A percentile compares a stretch with the other conserved stretches of the same genome.
phyloP scores from a whole-genome alignment of 92 coral and sea anemone genomes.

The Montipora capitata region DNA sequence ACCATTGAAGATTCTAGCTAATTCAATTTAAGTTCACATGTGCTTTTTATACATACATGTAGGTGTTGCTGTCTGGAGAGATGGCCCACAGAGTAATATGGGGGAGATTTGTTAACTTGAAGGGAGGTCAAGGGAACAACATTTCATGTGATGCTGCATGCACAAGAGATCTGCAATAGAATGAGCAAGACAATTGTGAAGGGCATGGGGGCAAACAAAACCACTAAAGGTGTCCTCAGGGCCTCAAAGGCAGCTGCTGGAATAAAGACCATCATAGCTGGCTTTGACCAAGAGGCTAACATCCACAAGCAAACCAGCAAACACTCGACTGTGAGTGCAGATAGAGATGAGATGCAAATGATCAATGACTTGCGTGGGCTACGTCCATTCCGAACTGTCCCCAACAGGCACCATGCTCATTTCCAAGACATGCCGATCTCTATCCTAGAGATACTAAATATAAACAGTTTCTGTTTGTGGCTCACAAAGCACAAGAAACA shows the following conservation, averaged over 20 bases:
- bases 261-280: conserved; percentile 6
- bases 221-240: conserved; percentile 53
- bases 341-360: conserved; percentile 69
- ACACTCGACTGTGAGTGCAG: conserved; percentile 48
- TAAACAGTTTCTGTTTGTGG: conserved; percentile 63
- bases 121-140: conserved; percentile 68
- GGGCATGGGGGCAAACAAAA: conserved; percentile 60
- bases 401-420: conserved; percentile 32
- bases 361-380: conserved; percentile 27
- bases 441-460: conserved; percentile 64
- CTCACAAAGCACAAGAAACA: conserved; percentile 56
- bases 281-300: conserved; percentile 24
- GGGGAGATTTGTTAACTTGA: conserved; percentile 72
- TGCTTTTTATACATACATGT: neutral
- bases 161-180: conserved; percentile 62
- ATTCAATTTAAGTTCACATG: conserved; percentile 57
- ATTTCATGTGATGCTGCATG: conserved; percentile 64
- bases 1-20: too few relatives aligned
- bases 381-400: conserved; percentile 46
- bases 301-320: conserved; percentile 19
- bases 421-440: conserved; percentile 61
- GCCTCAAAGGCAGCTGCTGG: conserved; percentile 72
- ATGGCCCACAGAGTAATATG: conserved; percentile 67
- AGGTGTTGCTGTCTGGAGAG: conserved; percentile 57
- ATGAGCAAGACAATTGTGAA: conserved; percentile 40